These are phyloP conservation scores for Campylomormyrus tamandua DNA, from an alignment of 2,113 vertebrate species.

Conservation along the genomic window DNA sequence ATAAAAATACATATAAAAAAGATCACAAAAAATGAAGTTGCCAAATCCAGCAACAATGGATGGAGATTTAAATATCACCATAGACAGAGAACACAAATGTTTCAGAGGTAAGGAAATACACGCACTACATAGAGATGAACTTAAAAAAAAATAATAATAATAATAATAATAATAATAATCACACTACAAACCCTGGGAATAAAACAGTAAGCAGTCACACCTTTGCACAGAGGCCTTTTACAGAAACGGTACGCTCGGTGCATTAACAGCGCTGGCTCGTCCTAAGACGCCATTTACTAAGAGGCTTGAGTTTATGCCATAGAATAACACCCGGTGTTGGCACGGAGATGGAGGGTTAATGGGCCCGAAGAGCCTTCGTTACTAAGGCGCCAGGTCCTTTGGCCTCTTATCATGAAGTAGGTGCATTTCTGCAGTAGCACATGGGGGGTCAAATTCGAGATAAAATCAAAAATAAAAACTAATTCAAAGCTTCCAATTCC, in stretches of 20 bases:
- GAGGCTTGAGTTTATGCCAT: neutral
- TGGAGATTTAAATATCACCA: neutral
- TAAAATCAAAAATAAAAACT: neutral
- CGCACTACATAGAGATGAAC: neutral
- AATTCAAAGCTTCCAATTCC: neutral
- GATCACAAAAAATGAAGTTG: neutral
- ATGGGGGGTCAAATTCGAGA: neutral
- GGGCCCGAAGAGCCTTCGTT: neutral
- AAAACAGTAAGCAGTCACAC: neutral
- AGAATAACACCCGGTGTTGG: neutral
- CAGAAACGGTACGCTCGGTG: neutral
- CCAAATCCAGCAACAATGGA: neutral
- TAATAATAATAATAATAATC: neutral
- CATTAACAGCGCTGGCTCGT: neutral
- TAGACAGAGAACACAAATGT: neutral
- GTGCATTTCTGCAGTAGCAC: neutral
- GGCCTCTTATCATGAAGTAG: neutral
- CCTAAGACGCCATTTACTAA: neutral
- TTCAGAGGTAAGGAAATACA: neutral
- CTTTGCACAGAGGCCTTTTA: neutral
- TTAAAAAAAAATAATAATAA: neutral
- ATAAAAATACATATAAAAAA: neutral
- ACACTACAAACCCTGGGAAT: neutral
- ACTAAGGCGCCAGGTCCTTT: neutral
- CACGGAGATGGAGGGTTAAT: neutral